Percentiles rank a stretch among this genome's conserved stretches.
Evolutionary conservation across 2,888 invertebrate genomes (phyloP).

Genomic region (Galerucella nymphaeae): DNA sequence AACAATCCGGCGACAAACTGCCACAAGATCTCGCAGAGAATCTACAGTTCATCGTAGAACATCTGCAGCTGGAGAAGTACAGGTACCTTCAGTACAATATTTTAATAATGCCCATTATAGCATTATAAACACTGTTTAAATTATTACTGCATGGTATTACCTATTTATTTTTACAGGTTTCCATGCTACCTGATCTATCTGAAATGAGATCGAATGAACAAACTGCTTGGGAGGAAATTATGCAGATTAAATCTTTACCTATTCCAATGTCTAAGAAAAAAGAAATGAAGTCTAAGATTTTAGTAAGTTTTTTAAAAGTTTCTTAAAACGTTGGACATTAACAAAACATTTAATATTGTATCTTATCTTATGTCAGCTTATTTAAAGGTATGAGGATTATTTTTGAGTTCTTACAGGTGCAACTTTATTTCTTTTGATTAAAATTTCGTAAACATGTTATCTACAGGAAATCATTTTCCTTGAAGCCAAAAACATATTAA

Average conservation of each 20-base stretch:
- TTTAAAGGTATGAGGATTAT: not conserved
- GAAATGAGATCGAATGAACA: slow-evolving; percentile 83
- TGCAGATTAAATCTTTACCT: slow-evolving; percentile 87
- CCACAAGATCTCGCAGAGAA: slow-evolving; percentile 67
- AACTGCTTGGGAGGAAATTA: slow-evolving; percentile 86
- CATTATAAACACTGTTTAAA: too few relatives aligned
- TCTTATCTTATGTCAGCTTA: not conserved
- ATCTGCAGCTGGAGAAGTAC: slow-evolving; percentile 63
- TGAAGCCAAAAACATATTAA: not conserved
- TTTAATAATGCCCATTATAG: too few relatives aligned
- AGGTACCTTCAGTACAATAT: slow-evolving; percentile 10
- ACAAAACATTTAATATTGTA: too few relatives aligned
- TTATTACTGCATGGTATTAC: not conserved
- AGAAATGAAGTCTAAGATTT: slow-evolving; percentile 80
- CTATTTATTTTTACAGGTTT: slow-evolving; percentile 67
- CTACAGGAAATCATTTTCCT: slow-evolving; percentile 1
- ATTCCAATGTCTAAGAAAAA: slow-evolving; percentile 85
- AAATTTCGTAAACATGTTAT: not conserved
- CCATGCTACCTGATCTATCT: slow-evolving; percentile 86
- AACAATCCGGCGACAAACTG: slow-evolving; percentile 72
- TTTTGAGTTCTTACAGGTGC: not conserved
- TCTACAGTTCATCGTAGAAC: slow-evolving; percentile 68
- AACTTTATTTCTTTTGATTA: not conserved
- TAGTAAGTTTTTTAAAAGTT: slow-evolving; percentile 75
- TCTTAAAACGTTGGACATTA: too few relatives aligned